Evolutionary conservation across 2,888 invertebrate species (phyloP).

Genomic region (Labia minor): DNA sequence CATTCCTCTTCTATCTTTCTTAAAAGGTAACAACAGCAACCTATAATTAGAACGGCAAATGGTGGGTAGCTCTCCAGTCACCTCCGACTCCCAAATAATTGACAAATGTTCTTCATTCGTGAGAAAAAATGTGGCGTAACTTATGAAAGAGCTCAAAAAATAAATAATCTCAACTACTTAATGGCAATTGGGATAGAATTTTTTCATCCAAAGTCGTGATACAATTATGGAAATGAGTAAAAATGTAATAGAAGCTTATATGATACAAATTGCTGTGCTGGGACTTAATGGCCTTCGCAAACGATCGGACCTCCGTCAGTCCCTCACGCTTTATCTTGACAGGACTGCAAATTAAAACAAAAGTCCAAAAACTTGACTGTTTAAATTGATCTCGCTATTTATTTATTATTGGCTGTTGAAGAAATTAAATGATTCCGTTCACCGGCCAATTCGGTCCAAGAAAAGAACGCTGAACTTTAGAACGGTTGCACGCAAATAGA

Average conservation of each 20-base stretch:
- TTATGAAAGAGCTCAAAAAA: conserved; percentile 13
- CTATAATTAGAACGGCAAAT: conserved; percentile 1
- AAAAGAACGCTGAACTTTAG: no score
- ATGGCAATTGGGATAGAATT: conserved; percentile 5
- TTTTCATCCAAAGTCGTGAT: conserved; percentile 2
- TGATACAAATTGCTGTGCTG: conserved; percentile 3
- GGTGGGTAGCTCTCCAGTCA: neutral
- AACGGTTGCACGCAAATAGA: no score
- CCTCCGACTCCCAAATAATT: conserved; percentile 5
- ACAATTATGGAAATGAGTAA: conserved; percentile 13
- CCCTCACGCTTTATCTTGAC: neutral
- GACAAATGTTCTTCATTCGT: conserved; percentile 8
- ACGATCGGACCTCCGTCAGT: conserved; percentile 5
- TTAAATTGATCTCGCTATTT: no score
- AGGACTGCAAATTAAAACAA: no score
- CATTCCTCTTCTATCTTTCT: conserved; percentile 1
- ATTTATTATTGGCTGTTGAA: no score
- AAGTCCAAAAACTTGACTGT: no score
- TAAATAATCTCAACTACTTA: conserved; percentile 13
- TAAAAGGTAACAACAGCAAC: conserved; percentile 8
- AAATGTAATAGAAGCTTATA: neutral
- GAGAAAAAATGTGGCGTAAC: conserved; percentile 13
- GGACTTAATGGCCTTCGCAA: conserved; percentile 7
- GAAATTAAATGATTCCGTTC: no score
- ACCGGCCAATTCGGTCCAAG: no score